Conservation (phyloP, 2,113 vertebrate species). For the Zeus faber region DNA sequence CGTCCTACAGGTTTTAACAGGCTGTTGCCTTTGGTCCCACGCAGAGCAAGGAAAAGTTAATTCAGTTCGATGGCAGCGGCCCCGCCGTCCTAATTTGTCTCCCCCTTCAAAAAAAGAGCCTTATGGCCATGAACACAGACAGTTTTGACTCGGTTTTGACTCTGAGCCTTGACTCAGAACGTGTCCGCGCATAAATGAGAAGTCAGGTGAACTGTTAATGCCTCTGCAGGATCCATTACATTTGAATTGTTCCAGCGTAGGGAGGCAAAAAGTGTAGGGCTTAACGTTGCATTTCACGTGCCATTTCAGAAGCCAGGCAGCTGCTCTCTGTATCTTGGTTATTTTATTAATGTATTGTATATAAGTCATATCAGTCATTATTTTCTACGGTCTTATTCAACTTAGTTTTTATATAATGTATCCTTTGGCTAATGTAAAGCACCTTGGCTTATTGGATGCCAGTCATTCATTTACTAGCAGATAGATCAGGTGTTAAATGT, state of each 20-base stretch:
- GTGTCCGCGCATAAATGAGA: slow-evolving; percentile 32
- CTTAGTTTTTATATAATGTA: too few relatives aligned
- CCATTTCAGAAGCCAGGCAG: too few relatives aligned
- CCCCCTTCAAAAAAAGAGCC: slow-evolving; percentile 45
- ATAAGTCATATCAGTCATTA: too few relatives aligned
- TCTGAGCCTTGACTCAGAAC: slow-evolving; percentile 24
- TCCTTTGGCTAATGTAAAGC: too few relatives aligned
- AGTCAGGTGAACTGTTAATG: slow-evolving; percentile 41
- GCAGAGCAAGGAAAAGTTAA: slow-evolving; percentile 43
- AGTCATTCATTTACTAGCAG: too few relatives aligned
- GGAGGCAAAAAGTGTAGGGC: slow-evolving; percentile 3
- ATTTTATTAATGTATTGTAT: too few relatives aligned
- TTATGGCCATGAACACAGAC: slow-evolving; percentile 33
- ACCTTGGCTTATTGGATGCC: too few relatives aligned
- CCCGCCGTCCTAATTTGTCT: slow-evolving; percentile 32
- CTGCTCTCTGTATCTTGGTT: too few relatives aligned
- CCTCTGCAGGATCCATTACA: slow-evolving; percentile 17
- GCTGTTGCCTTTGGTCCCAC: slow-evolving; percentile 38
- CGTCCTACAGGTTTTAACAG: slow-evolving; percentile 50
- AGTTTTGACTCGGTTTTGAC: too few relatives aligned
- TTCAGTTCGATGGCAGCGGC: slow-evolving; percentile 20
- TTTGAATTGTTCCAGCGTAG: slow-evolving; percentile 17
- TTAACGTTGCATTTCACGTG: too few relatives aligned
- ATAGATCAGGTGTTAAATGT: too few relatives aligned
- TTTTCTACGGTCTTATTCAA: too few relatives aligned